These are phyloP conservation scores for Hormaphis cornu DNA, from an alignment of 1,140 invertebrate genomes.

Conservation along the genomic window DNA sequence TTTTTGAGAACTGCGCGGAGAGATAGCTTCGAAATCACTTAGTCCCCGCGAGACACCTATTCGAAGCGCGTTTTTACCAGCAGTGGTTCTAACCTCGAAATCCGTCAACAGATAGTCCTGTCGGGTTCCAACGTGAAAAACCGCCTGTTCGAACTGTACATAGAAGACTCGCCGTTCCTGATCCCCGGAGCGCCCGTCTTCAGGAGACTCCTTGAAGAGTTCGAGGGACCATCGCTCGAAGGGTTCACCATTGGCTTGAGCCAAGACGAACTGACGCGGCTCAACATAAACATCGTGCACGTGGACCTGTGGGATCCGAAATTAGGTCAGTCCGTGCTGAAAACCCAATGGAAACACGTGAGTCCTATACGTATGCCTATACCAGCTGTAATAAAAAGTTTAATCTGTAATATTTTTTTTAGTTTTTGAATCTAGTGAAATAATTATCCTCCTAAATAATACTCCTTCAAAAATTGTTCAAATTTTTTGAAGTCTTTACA, in stretches of 20 bases:
- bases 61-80: too few relatives aligned
- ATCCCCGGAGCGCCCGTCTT: conserved; percentile 56
- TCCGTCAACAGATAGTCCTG: background rate
- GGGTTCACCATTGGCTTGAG: conserved; percentile 52
- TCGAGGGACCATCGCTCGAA: conserved; percentile 47
- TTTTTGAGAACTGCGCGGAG: too few relatives aligned
- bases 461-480: too few relatives aligned
- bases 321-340: conserved; percentile 44
- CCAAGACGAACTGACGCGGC: conserved; percentile 49
- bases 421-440: conserved; percentile 3
- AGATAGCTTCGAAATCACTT: too few relatives aligned
- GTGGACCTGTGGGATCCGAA: conserved; percentile 49
- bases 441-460: background rate
- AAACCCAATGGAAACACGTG: conserved; percentile 47
- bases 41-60: too few relatives aligned
- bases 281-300: conserved; percentile 52
- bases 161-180: conserved; percentile 55
- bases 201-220: conserved; percentile 52
- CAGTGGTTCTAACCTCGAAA: too few relatives aligned
- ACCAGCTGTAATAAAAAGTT: too few relatives aligned
- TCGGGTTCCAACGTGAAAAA: conserved; percentile 20
- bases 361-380: too few relatives aligned
- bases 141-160: conserved; percentile 43
- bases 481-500: too few relatives aligned
- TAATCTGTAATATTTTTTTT: conserved; percentile 26